A percentile compares a stretch with the other conserved stretches of the same genome.
Conservation (phyloP, 2,113 vertebrate species). For the Manacus vitellinus region DNA sequence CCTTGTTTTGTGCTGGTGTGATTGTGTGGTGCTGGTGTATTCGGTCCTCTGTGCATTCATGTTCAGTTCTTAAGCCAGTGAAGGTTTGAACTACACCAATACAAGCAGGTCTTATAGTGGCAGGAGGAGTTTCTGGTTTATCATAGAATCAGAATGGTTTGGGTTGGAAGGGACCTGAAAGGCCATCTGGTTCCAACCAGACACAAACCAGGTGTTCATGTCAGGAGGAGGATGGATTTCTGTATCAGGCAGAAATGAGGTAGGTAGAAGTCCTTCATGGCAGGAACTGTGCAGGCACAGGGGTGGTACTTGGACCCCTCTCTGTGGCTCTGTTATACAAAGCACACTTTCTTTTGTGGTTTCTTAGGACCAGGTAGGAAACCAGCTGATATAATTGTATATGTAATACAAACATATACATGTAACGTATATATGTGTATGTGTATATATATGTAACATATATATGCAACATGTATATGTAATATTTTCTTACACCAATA, state of each 20-base stretch:
- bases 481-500: not conserved
- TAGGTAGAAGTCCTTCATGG: not conserved
- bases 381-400: not conserved
- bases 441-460: not conserved
- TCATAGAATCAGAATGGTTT: not conserved
- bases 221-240: not conserved
- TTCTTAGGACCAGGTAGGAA: not conserved
- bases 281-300: accelerated
- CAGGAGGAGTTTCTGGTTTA: not conserved
- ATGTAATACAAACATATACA: not conserved
- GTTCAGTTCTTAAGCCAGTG: not conserved
- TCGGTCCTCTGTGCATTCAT: not conserved
- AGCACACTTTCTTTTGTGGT: not conserved
- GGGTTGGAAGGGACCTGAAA: not conserved
- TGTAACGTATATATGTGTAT: not conserved
- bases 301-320: accelerated
- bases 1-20: not conserved
- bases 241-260: not conserved
- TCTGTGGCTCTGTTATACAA: not conserved
- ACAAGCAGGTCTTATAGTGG: not conserved
- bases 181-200: not conserved
- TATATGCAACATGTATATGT: not conserved
- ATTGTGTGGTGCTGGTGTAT: not conserved
- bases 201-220: not conserved
- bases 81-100: not conserved